Base-by-base conservation (phyloP, 2,113 vertebrate genomes). In the Rattus rattus region DNA sequence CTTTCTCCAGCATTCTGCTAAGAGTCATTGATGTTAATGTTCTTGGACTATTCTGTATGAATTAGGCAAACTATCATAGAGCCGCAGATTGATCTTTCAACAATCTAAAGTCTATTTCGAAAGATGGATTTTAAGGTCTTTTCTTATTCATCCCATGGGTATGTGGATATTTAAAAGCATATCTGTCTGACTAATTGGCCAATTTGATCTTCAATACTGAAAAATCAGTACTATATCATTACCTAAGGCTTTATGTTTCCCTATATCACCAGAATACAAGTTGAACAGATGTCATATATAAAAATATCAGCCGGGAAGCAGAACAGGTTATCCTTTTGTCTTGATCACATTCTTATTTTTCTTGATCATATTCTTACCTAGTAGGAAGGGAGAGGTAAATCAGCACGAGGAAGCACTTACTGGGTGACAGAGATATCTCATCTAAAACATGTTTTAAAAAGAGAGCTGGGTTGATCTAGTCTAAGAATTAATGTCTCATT, bases 171-270 rank as follows among this genome's bases (percentile, higher is more conserved):
- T 96, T 86, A 92, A 96, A 96, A 86, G 30, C 26, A 54, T 97
- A 93, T 80, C 56, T 93, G 84, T 89, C 77, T 88, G 72, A 59
- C 80, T 97, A 95, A 93, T 73, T 96, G 65, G 28, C 88, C 47
- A 93, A 30, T 92, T 97, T 96, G 63, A 92, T 95, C 59, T 95
- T 94, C 47, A 96, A 91, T 94, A 94, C 94, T 72, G 54, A 77
- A 87, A 33, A 65, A 17, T 95, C 63, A 91, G 47, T 92, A 75
- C 33, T 92, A 20, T 88, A 84, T n/a, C 54, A 89, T 92, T 80
- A 90, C 86, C 72, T 69, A 87, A 95, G 52, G 12, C 7, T 93
- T 92, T 94, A 73, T 43, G 16, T 49, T 94, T 97, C 47, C 59
- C 80, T 85, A 70, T 87, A 72, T 77, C 65, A 81, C 70, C 79